Base-by-base conservation (phyloP, 2,888 invertebrate species). In the Sepioteuthis lessoniana region DNA sequence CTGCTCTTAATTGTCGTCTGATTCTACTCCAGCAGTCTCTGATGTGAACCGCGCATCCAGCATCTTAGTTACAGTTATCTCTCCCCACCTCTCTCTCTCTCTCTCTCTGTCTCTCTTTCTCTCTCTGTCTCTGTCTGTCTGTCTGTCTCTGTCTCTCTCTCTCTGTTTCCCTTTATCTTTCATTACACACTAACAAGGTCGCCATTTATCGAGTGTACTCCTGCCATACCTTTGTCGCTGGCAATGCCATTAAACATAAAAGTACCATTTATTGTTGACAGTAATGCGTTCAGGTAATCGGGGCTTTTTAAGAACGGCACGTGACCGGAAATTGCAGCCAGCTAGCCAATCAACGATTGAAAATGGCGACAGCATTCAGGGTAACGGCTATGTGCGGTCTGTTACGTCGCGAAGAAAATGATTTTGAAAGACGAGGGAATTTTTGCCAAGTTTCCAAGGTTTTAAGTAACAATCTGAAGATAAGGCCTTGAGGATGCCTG, bases 101-200 rank as follows among this genome's bases (percentile, higher is more conserved):
- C 42, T 42, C 42, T 42, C 42, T 42, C 42, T 42, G 4, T 42
- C 42, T 42, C 42, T 42, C 42, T 42, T 7, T 7, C 42, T 7
- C 7, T 42, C 42, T 42, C 42, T 42, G 4, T 42, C 42, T 42
- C 3, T 42, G 3, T 42, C 42, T 42, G 4, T 42, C 42, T 42
- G 3, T 42, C 42, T 42, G 4, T 42, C 42, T 42, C 42, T 42
- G 3, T 42, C 42, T 42, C 42, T 42, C 42, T 42, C 31, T 60
- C 60, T 60, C 31, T 10, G 3, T 19, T 13, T n/a, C n/a, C n/a
- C 76, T 76, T 76, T 35, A n/a, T 76, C 76, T 10, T 13, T n/a
- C n/a, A 76, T 76, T 76, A 76, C 76, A n/a, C 76, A 76, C 76
- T n/a, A 76, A 76, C 76, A 76, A 76, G 76, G n/a, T 76, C 76